Evolutionary conservation across 2,888 invertebrate species (phyloP).

Genomic region (Noctua janthina): DNA sequence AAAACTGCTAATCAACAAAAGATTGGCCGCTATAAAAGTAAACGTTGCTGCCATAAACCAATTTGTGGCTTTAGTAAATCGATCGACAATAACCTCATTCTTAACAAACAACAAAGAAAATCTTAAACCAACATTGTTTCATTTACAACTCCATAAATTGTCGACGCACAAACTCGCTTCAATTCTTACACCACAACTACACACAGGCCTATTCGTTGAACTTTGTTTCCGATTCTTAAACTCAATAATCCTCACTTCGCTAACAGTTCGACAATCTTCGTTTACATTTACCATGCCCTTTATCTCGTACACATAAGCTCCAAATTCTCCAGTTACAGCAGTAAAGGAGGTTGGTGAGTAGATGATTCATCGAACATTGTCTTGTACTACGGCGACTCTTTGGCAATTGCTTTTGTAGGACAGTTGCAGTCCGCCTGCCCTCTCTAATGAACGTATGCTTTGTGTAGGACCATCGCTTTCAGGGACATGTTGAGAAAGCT

Average conservation of each 20-base stretch:
- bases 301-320: conserved; percentile 8
- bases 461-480: conserved; percentile 45
- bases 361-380: conserved; percentile 81
- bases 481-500: conserved; percentile 62
- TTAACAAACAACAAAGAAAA: conserved; percentile 45
- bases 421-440: conserved; percentile 60
- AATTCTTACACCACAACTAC: conserved; percentile 26
- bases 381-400: conserved; percentile 62
- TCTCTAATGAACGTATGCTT: conserved; percentile 59
- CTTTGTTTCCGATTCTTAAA: conserved; percentile 58
- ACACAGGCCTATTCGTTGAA: conserved; percentile 40
- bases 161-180: conserved; percentile 7
- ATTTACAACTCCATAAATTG: conserved; percentile 32
- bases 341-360: conserved; percentile 16
- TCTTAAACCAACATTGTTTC: conserved; percentile 23
- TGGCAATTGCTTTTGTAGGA: conserved; percentile 65
- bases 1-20: conserved; percentile 18
- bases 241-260: conserved; percentile 63
- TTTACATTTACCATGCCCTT: background rate
- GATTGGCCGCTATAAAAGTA: conserved; percentile 23
- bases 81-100: conserved; percentile 36
- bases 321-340: conserved; percentile 5
- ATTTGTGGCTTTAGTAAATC: conserved; percentile 16
- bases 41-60: conserved; percentile 15
- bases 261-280: conserved; percentile 32